Base-by-base conservation (phyloP, 2,888 invertebrate genomes). In the Leptogaster cylindrica region DNA sequence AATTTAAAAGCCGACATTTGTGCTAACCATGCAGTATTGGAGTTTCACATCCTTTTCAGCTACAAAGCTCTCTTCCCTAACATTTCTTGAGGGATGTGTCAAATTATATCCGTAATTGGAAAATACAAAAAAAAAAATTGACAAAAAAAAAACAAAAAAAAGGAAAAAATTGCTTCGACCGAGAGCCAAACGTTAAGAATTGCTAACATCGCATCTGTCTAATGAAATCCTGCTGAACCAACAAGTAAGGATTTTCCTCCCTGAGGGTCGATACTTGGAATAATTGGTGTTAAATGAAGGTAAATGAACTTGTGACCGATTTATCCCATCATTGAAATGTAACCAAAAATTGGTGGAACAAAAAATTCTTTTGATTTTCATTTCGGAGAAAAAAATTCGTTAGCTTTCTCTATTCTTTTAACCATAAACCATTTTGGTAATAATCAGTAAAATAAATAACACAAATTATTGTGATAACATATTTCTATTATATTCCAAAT, bases 81-180 rank as follows among this genome's bases (percentile, higher is more conserved):
- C 31, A 31, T 52, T 61, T 28, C 61, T 61, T 61, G 28, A 61
- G 44, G 61, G 44, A 61, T 61, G 61, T 61, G 61, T 61, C 61
- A 61, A 61, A 61, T 61, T 61, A 61, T 61, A 61, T 44, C 61
- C 61, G 61, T 61, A 61, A 61, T 61, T 61, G 61, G 61, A 61
- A 61, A 61, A 61, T 61, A 61, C 61, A 61, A 61, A 61, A n/a
- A n/a, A n/a, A n/a, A n/a, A n/a, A 61, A 41, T n/a, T 27, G 31
- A 27, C 27, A 61, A 18, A 44, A 33, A 33, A 14, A 12, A 41
- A 2, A 41, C n/a, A 41, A 39, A 10, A 41, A 41, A 12, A n/a
- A n/a, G n/a, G n/a, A 14, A 14, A 48, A 23, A 25, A 27, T 12
- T 31, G 28, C 61, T 7, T 12, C 5, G 44, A 27, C 27, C n/a